These are phyloP conservation scores for Agonopterix subpropinquella DNA, from an alignment of 2,888 invertebrate species.

Conservation along the genomic window DNA sequence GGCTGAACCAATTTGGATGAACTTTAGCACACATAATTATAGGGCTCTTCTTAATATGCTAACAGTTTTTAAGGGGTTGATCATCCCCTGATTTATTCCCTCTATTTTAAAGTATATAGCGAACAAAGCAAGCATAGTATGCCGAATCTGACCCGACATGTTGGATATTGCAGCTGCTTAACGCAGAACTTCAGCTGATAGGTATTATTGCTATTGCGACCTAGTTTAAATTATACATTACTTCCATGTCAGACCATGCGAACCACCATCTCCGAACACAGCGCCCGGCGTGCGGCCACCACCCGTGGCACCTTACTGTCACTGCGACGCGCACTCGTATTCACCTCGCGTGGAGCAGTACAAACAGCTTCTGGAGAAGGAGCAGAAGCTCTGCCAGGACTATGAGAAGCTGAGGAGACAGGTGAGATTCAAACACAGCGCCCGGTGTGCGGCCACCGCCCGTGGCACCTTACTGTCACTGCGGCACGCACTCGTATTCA, in stretches of 20 bases:
- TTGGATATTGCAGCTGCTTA: no score
- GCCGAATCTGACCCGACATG: no score
- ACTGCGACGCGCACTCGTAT: constrained; percentile 78
- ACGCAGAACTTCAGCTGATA: no score
- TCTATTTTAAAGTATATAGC: no score
- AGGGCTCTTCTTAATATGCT: no score
- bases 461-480: constrained; percentile 79
- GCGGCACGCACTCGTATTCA: constrained; percentile 77
- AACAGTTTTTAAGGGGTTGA: no score
- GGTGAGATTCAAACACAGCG: constrained; percentile 34
- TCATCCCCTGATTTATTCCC: no score
- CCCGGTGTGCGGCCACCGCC: constrained; percentile 64
- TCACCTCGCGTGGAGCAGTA: constrained; percentile 77
- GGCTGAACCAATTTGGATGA: no score
- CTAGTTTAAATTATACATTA: not conserved
- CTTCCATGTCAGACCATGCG: constrained; percentile 62
- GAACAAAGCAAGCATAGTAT: no score
- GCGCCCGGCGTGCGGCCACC: constrained; percentile 62
- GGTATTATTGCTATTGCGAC: no score
- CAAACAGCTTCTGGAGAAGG: constrained; percentile 76
- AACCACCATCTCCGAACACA: constrained; percentile 71
- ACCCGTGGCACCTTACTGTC: constrained; percentile 77
- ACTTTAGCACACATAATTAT: no score
- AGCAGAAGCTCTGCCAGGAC: constrained; percentile 74
- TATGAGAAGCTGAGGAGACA: constrained; percentile 65